phyloP scores from a whole-genome alignment of 2,888 invertebrate species.

The Ceriagrion tenellum region DNA sequence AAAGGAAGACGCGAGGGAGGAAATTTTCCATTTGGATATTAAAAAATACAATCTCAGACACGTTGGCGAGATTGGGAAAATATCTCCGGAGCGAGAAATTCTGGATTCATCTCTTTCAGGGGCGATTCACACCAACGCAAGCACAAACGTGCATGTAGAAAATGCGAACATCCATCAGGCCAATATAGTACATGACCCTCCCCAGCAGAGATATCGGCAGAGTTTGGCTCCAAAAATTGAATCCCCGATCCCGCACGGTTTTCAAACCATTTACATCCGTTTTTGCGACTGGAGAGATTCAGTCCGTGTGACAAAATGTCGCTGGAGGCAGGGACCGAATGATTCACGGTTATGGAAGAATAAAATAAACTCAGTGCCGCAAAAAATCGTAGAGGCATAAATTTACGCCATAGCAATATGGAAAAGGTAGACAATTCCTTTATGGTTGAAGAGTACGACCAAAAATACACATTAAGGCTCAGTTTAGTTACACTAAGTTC shows the following conservation, averaged over 20 bases:
- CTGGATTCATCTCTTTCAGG: neutral
- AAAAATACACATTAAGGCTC: no score
- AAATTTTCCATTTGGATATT: neutral
- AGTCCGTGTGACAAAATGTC: neutral
- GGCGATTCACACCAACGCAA: neutral
- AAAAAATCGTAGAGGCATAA: no score
- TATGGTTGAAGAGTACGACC: no score
- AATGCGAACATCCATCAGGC: neutral
- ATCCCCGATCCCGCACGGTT: neutral
- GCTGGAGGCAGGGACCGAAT: neutral
- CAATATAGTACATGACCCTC: neutral
- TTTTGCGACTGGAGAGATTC: neutral
- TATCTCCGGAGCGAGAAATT: neutral
- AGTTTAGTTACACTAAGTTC: no score
- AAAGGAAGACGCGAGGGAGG: neutral
- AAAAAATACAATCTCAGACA: neutral
- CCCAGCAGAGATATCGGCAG: neutral
- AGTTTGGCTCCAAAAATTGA: neutral
- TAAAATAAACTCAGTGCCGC: no score
- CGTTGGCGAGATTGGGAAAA: neutral
- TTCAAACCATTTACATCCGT: neutral
- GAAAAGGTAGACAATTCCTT: no score
- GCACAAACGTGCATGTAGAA: neutral
- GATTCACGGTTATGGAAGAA: neutral
- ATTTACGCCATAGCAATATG: no score